Conservation (phyloP, 2,797 vertebrate genomes). For the Caiman crocodilus region DNA sequence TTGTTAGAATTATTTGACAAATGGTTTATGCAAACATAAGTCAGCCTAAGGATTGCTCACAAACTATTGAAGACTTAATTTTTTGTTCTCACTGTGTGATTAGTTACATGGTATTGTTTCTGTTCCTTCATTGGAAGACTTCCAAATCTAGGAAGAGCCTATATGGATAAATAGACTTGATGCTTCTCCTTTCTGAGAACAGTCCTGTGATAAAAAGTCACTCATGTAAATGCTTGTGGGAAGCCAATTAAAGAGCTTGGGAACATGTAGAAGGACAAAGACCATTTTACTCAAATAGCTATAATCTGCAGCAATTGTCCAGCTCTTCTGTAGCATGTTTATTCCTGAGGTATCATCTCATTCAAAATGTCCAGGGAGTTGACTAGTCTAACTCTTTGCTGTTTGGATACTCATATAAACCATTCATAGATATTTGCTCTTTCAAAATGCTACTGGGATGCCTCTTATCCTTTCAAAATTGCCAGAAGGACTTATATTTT, state of each 20-base stretch:
- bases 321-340: neutral
- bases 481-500: neutral
- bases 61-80: neutral
- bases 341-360: neutral
- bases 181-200: neutral
- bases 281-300: neutral
- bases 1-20: neutral
- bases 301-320: neutral
- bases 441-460: neutral
- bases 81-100: neutral
- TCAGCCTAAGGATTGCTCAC: neutral
- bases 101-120: neutral
- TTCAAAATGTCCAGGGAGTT: neutral
- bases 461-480: neutral
- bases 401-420: neutral
- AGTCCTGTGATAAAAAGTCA: neutral
- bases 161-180: neutral
- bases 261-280: neutral
- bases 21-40: neutral
- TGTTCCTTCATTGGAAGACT: neutral
- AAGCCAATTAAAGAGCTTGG: neutral
- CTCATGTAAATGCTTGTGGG: neutral
- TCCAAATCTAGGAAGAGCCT: neutral
- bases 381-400: neutral
- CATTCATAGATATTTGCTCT: neutral